Conservation (phyloP, 2,113 vertebrate genomes). For the Melanerpes formicivorus region DNA sequence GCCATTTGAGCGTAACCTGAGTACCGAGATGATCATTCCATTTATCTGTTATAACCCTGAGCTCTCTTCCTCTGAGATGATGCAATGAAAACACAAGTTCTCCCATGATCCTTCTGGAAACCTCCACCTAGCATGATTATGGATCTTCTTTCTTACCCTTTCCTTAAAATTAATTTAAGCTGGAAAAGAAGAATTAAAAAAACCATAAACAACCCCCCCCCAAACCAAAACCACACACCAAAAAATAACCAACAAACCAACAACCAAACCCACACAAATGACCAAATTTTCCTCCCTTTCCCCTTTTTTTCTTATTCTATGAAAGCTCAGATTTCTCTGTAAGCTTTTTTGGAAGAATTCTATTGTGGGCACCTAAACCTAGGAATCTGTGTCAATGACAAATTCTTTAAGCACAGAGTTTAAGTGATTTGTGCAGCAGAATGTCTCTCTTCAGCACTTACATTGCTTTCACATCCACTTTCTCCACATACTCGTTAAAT, state of each 20-base stretch:
- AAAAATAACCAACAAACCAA: no score
- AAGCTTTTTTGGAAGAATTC: neutral
- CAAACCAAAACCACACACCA: no score
- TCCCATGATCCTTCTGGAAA: neutral
- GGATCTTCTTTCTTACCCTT: neutral
- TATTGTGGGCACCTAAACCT: neutral
- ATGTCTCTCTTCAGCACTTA: neutral
- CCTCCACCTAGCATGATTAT: neutral
- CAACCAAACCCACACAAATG: no score
- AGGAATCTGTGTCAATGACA: neutral
- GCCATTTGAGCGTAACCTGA: slow-evolving; percentile 11
- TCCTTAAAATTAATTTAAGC: neutral
- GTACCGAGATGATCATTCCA: neutral
- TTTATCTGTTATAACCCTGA: neutral
- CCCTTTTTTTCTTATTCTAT: neutral
- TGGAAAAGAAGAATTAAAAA: no score
- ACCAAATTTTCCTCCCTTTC: no score
- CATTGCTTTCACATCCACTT: neutral
- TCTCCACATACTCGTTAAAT: neutral
- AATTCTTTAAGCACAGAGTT: neutral
- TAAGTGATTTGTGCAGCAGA: neutral
- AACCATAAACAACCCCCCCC: no score
- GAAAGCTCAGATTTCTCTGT: neutral
- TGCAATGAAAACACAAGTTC: neutral
- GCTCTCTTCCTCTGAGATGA: neutral